A percentile compares a stretch with the other conserved stretches of the same genome.
phyloP scores from a whole-genome alignment of 2,797 vertebrate species.

The Knipowitschia caucasica region DNA sequence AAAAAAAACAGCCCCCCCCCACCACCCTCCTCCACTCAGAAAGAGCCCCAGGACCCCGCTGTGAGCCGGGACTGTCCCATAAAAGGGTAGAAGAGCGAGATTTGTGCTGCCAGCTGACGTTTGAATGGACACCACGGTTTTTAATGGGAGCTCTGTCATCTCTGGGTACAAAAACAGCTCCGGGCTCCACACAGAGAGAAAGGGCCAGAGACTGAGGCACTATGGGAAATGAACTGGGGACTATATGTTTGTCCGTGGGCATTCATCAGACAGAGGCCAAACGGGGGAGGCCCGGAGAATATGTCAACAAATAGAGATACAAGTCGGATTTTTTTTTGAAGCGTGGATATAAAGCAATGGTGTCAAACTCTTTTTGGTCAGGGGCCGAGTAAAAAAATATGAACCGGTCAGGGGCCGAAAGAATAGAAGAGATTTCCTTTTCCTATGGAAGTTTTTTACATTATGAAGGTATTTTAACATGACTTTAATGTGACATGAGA shows the following conservation, averaged over 20 bases:
- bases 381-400: too few species aligned
- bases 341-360: too few species aligned
- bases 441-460: too few species aligned
- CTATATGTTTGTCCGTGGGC: conserved; percentile 7
- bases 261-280: conserved; percentile 4
- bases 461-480: too few species aligned
- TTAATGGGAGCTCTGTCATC: conserved; percentile 66
- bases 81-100: conserved; percentile 60
- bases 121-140: conserved; percentile 62
- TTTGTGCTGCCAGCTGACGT: conserved; percentile 60
- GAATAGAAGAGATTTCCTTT: too few species aligned
- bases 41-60: conserved; percentile 51
- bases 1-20: conserved; percentile 29
- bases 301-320: conserved; percentile 8
- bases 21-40: not conserved
- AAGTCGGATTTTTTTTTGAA: too few species aligned
- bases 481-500: too few species aligned
- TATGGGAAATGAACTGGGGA: conserved; percentile 52
- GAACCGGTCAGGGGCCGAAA: too few species aligned
- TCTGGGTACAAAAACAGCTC: conserved; percentile 46
- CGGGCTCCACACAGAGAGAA: conserved; percentile 13
- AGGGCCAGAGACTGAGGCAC: conserved; percentile 31
- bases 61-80: conserved; percentile 65
- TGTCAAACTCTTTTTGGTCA: too few species aligned
- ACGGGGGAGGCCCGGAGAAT: not conserved